A percentile compares a stretch with the other conserved stretches of the same genome.
Evolutionary conservation across 2,888 invertebrate genomes (phyloP).

Genomic region (Microplitis manilae): DNA sequence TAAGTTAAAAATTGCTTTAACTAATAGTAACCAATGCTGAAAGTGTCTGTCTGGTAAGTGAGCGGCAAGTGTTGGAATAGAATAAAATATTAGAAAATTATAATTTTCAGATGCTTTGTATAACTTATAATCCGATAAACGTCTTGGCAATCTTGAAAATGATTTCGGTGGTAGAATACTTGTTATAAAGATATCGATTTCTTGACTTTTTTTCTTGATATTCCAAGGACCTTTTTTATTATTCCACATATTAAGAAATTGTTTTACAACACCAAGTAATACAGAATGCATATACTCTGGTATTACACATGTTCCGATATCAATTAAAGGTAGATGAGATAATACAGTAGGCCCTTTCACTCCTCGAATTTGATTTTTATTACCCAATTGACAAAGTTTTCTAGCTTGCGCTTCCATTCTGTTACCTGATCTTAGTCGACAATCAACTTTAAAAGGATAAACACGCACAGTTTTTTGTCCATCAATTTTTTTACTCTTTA

Average conservation of each 20-base stretch:
- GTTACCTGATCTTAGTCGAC: constrained; percentile 24
- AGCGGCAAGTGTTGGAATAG: constrained; percentile 43
- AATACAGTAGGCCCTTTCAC: constrained; percentile 44
- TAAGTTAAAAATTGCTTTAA: constrained; percentile 44
- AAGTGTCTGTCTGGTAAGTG: constrained; percentile 46
- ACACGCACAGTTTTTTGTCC: background rate
- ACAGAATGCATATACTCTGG: constrained; percentile 50
- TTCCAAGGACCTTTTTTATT: constrained; percentile 34
- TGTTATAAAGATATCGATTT: constrained; percentile 42
- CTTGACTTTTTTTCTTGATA: constrained; percentile 25
- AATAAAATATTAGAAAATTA: constrained; percentile 50
- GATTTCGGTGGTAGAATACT: constrained; percentile 44
- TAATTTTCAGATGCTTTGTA: constrained; percentile 51
- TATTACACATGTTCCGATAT: constrained; percentile 45
- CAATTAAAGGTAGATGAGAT: constrained; percentile 42
- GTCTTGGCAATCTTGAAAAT: constrained; percentile 43
- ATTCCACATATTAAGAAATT: constrained; percentile 39
- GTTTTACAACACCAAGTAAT: constrained; percentile 42
- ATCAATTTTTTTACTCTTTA: background rate
- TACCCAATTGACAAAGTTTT: background rate
- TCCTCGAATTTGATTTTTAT: constrained; percentile 24
- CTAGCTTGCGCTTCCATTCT: constrained; percentile 41
- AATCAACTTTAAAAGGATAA: constrained; percentile 22
- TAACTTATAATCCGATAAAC: constrained; percentile 24
- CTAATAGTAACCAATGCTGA: constrained; percentile 52